These are phyloP conservation scores for Ctenopoma multispine DNA, from an alignment of 2,797 vertebrate species.

Conservation along the genomic window DNA sequence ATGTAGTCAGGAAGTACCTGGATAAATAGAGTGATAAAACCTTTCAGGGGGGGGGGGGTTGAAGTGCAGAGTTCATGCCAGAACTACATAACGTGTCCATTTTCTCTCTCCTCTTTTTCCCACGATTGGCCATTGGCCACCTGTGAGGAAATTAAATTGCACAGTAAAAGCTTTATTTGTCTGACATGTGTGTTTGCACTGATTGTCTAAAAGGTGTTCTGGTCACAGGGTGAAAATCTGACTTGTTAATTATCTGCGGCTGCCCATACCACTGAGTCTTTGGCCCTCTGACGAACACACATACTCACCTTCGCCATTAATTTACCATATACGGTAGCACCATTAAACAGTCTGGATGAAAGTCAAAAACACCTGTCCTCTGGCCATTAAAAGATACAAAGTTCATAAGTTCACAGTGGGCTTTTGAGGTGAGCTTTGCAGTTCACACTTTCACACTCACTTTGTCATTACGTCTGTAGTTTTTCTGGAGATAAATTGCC, in stretches of 20 bases:
- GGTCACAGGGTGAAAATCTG: constrained; percentile 59
- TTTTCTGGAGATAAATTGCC: constrained; percentile 40
- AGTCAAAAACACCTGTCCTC: constrained; percentile 3
- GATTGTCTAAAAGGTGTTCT: constrained; percentile 45
- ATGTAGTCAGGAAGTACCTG: constrained; percentile 18
- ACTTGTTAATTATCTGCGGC: constrained; percentile 52
- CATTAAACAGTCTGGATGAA: constrained; percentile 3
- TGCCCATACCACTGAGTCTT: constrained; percentile 15
- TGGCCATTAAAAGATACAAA: constrained; percentile 11
- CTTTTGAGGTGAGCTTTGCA: constrained; percentile 17
- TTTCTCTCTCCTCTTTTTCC: constrained; percentile 38
- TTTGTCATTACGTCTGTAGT: constrained; percentile 13
- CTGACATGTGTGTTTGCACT: constrained; percentile 42
- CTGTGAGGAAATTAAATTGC: constrained; percentile 55
- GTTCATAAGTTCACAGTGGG: constrained; percentile 10
- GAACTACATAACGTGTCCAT: constrained; percentile 14
- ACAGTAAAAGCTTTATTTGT: constrained; percentile 59
- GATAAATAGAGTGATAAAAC: constrained; percentile 14
- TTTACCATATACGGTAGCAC: not conserved
- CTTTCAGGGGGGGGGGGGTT: constrained; percentile 31
- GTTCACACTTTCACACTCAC: constrained; percentile 15
- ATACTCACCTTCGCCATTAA: constrained; percentile 13
- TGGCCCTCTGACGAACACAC: constrained; percentile 26
- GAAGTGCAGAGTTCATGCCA: constrained; percentile 39
- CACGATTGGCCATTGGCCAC: constrained; percentile 27